These are phyloP conservation scores for Philaethria dido DNA, from an alignment of 2,888 invertebrate genomes.

Conservation along the genomic window DNA sequence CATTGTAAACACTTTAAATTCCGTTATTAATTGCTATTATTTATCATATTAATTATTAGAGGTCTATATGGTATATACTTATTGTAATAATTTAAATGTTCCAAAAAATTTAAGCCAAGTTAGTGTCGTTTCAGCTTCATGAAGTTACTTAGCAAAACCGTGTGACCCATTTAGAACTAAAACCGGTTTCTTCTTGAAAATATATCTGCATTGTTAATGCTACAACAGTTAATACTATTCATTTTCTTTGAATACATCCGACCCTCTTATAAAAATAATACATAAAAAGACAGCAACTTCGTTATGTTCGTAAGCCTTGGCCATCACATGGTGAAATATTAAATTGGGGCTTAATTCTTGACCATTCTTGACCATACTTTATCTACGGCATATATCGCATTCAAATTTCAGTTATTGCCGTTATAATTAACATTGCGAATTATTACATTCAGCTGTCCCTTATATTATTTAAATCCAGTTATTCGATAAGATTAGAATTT, in stretches of 20 bases:
- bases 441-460: constrained; percentile 58
- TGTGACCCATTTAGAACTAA: constrained; percentile 81
- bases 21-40: background rate
- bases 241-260: constrained; percentile 73
- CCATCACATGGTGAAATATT: constrained; percentile 70
- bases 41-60: background rate
- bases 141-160: constrained; percentile 72
- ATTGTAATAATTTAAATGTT: background rate
- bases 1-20: background rate
- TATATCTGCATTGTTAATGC: constrained; percentile 74
- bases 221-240: constrained; percentile 78
- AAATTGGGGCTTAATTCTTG: constrained; percentile 62
- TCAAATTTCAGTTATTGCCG: constrained; percentile 60
- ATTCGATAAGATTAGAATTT: constrained; percentile 18
- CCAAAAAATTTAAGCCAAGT: background rate
- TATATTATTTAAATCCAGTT: constrained; percentile 45
- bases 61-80: background rate
- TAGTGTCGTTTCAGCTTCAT: constrained; percentile 45
- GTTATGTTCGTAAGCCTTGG: constrained; percentile 68
- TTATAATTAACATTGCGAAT: constrained; percentile 57
- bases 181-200: constrained; percentile 82
- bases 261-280: constrained; percentile 77
- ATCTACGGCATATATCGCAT: constrained; percentile 47
- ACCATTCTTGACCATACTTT: constrained; percentile 68
- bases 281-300: constrained; percentile 76